These are phyloP conservation scores for Argyresthia goedartella DNA, from an alignment of 2,888 invertebrate species.

Conservation along the genomic window DNA sequence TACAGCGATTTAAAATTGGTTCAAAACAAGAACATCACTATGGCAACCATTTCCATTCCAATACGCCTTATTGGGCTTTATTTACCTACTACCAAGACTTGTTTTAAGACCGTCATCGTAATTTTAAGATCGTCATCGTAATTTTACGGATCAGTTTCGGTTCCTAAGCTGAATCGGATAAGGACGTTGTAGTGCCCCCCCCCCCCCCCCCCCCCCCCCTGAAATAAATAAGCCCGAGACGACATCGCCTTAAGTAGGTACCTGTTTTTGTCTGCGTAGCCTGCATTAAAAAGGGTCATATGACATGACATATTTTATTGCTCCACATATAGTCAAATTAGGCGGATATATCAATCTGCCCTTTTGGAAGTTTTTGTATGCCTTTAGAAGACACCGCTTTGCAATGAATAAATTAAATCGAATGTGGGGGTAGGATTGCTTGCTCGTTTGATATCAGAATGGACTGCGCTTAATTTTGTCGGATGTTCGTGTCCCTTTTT, in stretches of 20 bases:
- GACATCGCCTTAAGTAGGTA: background rate
- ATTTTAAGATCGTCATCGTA: too few relatives aligned
- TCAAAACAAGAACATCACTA: too few relatives aligned
- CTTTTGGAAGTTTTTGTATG: constrained; percentile 29
- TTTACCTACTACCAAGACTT: too few relatives aligned
- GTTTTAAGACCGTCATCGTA: too few relatives aligned
- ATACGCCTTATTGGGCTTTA: too few relatives aligned
- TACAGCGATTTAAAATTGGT: too few relatives aligned
- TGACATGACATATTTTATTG: constrained; percentile 67
- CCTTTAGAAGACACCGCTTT: background rate
- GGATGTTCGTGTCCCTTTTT: constrained; percentile 11
- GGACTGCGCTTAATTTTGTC: constrained; percentile 2
- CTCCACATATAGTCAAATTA: constrained; percentile 56
- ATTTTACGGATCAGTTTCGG: too few relatives aligned
- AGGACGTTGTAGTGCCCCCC: too few relatives aligned
- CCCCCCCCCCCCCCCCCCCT: too few relatives aligned
- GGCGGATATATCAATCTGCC: constrained; percentile 64
- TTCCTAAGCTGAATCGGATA: too few relatives aligned
- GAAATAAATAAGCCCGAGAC: background rate
- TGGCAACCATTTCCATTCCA: too few relatives aligned
- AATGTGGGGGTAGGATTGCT: background rate
- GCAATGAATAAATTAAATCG: constrained; percentile 4
- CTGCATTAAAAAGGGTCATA: constrained; percentile 41
- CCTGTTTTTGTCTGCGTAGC: constrained; percentile 45
- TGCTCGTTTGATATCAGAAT: background rate